A percentile compares a stretch with the other conserved stretches of the same genome.
Evolutionary conservation across 2,113 vertebrate species (phyloP).

Genomic region (Laticauda colubrina): DNA sequence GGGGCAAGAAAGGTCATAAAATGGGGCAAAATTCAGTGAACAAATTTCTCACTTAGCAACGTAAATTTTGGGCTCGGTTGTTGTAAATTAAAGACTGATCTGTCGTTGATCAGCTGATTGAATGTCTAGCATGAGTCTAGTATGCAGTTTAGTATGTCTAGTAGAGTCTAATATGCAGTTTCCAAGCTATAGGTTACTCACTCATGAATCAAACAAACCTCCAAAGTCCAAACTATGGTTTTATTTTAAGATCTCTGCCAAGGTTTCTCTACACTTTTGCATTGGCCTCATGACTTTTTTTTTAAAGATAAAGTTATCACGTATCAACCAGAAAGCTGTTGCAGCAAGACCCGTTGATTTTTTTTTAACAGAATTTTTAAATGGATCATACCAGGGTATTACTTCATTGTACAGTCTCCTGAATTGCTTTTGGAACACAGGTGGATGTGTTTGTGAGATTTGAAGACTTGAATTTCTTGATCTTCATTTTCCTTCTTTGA

Average conservation of each 20-base stretch:
- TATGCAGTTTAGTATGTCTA: background rate
- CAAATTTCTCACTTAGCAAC: too few relatives aligned
- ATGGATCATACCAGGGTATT: background rate
- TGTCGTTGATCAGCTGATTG: background rate
- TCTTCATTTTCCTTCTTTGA: background rate
- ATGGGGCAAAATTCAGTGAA: too few relatives aligned
- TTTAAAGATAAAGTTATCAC: background rate
- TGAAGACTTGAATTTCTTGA: background rate
- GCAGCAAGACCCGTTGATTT: background rate
- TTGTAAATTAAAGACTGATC: background rate
- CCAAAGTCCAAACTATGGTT: background rate
- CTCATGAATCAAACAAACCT: background rate
- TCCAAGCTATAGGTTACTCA: background rate
- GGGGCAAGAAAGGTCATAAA: too few relatives aligned
- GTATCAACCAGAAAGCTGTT: background rate
- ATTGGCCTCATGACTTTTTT: background rate
- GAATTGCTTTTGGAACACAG: background rate
- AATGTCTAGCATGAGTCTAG: background rate
- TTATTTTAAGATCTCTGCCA: background rate
- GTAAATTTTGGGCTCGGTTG: too few relatives aligned
- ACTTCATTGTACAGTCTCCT: background rate
- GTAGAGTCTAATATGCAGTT: background rate
- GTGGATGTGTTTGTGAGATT: background rate
- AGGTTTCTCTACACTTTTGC: background rate
- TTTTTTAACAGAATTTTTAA: background rate